Evolutionary conservation across 2,113 vertebrate species (phyloP), one percentile per base, ranked within the genome.

Genomic region (Rhinichthys klamathensis): DNA sequence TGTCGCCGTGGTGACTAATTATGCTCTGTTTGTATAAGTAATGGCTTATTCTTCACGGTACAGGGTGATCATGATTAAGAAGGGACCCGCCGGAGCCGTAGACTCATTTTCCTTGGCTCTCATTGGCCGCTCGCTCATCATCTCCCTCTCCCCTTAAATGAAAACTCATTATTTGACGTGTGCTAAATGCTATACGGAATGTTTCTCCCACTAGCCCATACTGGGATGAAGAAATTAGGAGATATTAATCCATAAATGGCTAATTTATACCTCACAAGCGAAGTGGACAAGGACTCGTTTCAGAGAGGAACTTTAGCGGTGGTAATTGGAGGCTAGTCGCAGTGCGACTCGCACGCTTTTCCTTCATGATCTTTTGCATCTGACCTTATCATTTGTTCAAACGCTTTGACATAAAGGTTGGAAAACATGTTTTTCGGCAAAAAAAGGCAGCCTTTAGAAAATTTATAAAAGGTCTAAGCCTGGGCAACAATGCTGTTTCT

Each of bases 1-100:
- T 84, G 82, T 84, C 78, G 84, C 87, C 0, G 51, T 86, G 73
- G 75, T 90, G 89, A 94, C 91, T 93, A 94, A 93, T 94, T 93
- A 92, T 38, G 54, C 54, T 86, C 86, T 92, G 92, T 94, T 94
- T 92, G 92, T 92, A 84, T 90, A 91, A 87, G 91, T 89, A 89
- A 90, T 82, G 88, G 89, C 89, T 92, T 92, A 87, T 90, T 93
- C 90, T 87, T 83, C 83, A 87, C 35, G 67, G 87, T 82, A 87
- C 80, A 84, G 80, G 89, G 88, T 87, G 82, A 30, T 70, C 69
- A 73, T 88, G 86, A 88, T 89, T 90, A 87, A 83, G 86, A 74
- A 77, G 72, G 61, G 76, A 74, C 73, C 41, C 35, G 49, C 25
- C 49, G 65, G 25, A 85, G 58, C 60, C 27, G 27, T 49, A 38